Conservation (phyloP, 2,113 vertebrate species). For the Lonchura striata region DNA sequence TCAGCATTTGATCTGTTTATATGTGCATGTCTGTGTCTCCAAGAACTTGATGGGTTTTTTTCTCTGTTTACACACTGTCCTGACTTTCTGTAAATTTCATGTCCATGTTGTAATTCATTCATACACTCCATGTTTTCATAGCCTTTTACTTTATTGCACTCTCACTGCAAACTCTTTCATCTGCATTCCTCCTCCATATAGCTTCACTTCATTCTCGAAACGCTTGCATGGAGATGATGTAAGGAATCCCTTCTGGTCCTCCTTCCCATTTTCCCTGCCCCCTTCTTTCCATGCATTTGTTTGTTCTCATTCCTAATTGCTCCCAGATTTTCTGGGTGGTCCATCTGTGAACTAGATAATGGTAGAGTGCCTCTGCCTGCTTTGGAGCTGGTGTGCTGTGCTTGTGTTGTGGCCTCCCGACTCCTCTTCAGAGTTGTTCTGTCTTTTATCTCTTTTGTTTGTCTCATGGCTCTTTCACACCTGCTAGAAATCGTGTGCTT, state of each 20-base stretch:
- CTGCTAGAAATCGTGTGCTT: constrained; percentile 49
- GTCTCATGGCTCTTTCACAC: constrained; percentile 70
- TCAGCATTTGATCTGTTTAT: neutral
- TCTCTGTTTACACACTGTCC: constrained; percentile 12
- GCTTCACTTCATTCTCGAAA: constrained; percentile 71
- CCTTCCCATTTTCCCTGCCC: constrained; percentile 15
- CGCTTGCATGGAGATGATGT: constrained; percentile 77
- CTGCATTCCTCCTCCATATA: constrained; percentile 65
- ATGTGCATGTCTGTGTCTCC: neutral
- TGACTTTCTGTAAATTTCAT: neutral
- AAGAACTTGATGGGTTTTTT: neutral
- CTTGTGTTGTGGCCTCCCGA: constrained; percentile 64
- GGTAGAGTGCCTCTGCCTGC: constrained; percentile 57
- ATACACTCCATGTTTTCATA: neutral
- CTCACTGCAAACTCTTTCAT: constrained; percentile 62
- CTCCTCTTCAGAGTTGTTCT: constrained; percentile 49
- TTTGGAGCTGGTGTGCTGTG: constrained; percentile 53
- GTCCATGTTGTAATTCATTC: neutral
- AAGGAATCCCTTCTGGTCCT: constrained; percentile 64
- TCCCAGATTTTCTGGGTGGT: constrained; percentile 79
- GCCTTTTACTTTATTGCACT: constrained; percentile 41
- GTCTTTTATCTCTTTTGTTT: constrained; percentile 67
- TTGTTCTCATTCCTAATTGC: constrained; percentile 68
- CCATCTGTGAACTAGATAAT: constrained; percentile 76
- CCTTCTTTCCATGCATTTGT: constrained; percentile 39